Base-by-base conservation (phyloP, 2,797 vertebrate genomes). In the Aulostomus chinensis region DNA sequence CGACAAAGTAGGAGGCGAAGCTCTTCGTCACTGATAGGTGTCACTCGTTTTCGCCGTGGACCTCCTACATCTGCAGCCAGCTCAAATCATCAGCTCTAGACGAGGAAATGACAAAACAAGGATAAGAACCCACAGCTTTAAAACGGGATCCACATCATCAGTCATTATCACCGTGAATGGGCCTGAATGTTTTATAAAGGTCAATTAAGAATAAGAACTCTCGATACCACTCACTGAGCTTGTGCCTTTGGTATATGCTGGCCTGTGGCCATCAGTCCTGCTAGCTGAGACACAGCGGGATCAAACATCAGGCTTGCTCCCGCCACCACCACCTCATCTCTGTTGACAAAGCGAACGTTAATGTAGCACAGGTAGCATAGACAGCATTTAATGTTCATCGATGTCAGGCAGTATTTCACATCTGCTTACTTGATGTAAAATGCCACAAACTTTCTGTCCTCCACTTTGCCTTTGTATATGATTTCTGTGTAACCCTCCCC, bases 261-360 rank as follows among this genome's bases (percentile, higher is more conserved):
- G 9, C 94, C 93, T 0, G 60, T 61, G 10, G 82, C 71, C 72
- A 97, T 84, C 58, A 91, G 72, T 67, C 95, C 93, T 18, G 94
- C 93, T 4, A 95, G 52, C 14, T 62, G 64, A 39, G 93, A 72
- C 26, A 95, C 93, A 20, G 85, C 81, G 2, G 94, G 94, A 75
- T 96, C 94, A 1, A 90, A 93, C 87, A 93, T 90, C 70, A 97
- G 63, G 82, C 94, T 94, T 70, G 94, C 92, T 2, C 84, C 94
- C 20, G 94, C 95, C 3, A 93, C 89, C 72, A 96, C 93, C 2
- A 55, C 63, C 12, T 91, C 84, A 0, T 89, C 86, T 78, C 95
- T 96, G 69, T 54, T 15, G 14, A 60, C 5, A 34, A 68, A 61
- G 6, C 4, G 22, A 37, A 1, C 22, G 16, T n/a, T 1, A 7